Evolutionary conservation across 2,888 invertebrate species (phyloP).

Genomic region (Nemurella pictetii): DNA sequence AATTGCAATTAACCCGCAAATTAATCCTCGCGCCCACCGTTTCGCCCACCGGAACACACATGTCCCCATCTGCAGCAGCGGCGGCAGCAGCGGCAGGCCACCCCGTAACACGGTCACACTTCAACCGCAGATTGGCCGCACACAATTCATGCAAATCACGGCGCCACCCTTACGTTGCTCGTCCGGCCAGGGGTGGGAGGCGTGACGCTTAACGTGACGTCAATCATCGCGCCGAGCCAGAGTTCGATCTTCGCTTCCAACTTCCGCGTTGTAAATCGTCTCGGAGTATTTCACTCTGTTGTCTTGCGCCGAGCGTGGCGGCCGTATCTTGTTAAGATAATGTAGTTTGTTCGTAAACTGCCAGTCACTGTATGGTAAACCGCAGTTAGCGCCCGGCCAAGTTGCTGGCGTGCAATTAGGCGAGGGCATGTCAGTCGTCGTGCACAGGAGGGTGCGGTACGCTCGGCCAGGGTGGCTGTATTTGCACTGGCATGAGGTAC

Average conservation of each 20-base stretch:
- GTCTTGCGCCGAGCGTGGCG: too few relatives aligned
- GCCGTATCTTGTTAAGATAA: constrained; percentile 17
- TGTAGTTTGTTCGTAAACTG: background rate
- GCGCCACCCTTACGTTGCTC: background rate
- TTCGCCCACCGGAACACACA: background rate
- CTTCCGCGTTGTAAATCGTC: background rate
- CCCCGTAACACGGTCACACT: background rate
- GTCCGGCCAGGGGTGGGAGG: background rate
- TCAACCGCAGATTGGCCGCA: background rate
- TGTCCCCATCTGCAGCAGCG: too few relatives aligned
- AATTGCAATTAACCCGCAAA: background rate
- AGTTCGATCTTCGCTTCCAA: background rate
- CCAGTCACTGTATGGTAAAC: constrained; percentile 29
- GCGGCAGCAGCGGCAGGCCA: background rate
- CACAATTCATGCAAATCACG: background rate
- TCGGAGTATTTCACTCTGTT: background rate
- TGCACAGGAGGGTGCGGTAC: background rate
- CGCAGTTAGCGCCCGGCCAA: background rate
- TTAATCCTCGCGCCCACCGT: background rate
- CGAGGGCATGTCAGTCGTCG: background rate
- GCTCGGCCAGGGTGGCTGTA: background rate
- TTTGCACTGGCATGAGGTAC: constrained; percentile 10
- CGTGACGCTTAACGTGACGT: constrained; percentile 3
- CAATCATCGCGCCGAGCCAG: background rate
- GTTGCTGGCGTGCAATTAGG: constrained; percentile 7